phyloP scores from a whole-genome alignment of 2,113 vertebrate species.

The Neomonachus schauinslandi region DNA sequence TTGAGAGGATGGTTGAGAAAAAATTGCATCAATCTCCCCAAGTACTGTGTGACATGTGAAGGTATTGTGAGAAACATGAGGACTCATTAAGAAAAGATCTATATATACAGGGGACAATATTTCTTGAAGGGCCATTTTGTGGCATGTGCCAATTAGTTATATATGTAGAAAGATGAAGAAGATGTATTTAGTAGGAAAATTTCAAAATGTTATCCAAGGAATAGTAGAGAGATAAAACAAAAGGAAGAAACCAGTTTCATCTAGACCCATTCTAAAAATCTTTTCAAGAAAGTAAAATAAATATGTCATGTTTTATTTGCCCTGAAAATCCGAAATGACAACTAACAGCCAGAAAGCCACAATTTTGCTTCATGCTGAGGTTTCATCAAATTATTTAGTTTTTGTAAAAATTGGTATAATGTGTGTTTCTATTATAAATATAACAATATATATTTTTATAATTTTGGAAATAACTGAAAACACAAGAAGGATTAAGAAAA shows the following conservation, averaged over 20 bases:
- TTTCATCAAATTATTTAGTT: constrained; percentile 54
- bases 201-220: neutral
- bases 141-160: neutral
- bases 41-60: neutral
- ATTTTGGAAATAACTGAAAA: constrained; percentile 41
- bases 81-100: neutral
- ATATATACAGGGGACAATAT: neutral
- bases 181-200: neutral
- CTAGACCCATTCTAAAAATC: neutral
- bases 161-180: neutral
- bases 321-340: constrained; percentile 61
- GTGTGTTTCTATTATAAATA: neutral
- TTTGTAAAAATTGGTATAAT: constrained; percentile 58
- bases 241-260: neutral
- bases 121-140: neutral
- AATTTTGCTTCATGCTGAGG: constrained; percentile 42
- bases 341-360: constrained; percentile 30
- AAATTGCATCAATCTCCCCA: too few species aligned
- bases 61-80: neutral
- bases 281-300: constrained; percentile 59
- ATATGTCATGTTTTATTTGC: constrained; percentile 54
- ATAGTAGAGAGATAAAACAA: constrained; percentile 39
- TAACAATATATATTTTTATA: constrained; percentile 54
- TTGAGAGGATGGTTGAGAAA: neutral
- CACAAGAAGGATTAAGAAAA: constrained; percentile 36